Conservation (phyloP, 2,888 invertebrate genomes). For the Ceriagrion tenellum region DNA sequence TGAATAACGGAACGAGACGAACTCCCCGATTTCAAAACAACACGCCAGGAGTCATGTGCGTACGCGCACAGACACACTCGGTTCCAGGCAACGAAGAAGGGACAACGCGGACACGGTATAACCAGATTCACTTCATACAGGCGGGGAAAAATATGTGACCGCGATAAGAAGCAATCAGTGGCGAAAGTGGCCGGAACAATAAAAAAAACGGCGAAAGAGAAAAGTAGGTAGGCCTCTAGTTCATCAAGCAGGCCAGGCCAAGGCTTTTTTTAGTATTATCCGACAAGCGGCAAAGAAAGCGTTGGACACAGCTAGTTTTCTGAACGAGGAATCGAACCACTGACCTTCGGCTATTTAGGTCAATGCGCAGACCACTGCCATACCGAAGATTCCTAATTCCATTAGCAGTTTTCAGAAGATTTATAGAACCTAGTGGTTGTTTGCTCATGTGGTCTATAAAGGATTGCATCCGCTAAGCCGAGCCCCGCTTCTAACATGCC, state of each 20-base stretch:
- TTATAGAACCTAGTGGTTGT: too few relatives aligned
- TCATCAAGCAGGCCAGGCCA: too few relatives aligned
- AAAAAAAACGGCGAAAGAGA: not conserved
- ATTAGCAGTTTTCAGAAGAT: too few relatives aligned
- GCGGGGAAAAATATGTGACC: not conserved
- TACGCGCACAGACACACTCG: not conserved
- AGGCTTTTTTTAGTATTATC: too few relatives aligned
- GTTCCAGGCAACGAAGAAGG: too few relatives aligned
- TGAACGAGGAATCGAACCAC: not conserved
- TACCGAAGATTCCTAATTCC: too few relatives aligned
- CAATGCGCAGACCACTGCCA: too few relatives aligned
- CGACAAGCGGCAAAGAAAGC: not conserved
- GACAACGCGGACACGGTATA: not conserved
- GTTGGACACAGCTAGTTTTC: not conserved
- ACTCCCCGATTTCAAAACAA: constrained; percentile 31
- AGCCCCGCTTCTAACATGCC: too few relatives aligned
- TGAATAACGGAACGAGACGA: constrained; percentile 50
- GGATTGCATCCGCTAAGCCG: too few relatives aligned
- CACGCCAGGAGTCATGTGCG: not conserved
- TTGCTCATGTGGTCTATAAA: too few relatives aligned
- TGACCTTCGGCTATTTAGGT: too few relatives aligned
- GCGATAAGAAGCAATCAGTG: not conserved
- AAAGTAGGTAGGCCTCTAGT: too few relatives aligned
- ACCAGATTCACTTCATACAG: not conserved
- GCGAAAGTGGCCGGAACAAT: not conserved